Evolutionary conservation across 1,140 invertebrate genomes (phyloP), one percentile per base, ranked within the genome.

Genomic region (Monomorium pharaonis): DNA sequence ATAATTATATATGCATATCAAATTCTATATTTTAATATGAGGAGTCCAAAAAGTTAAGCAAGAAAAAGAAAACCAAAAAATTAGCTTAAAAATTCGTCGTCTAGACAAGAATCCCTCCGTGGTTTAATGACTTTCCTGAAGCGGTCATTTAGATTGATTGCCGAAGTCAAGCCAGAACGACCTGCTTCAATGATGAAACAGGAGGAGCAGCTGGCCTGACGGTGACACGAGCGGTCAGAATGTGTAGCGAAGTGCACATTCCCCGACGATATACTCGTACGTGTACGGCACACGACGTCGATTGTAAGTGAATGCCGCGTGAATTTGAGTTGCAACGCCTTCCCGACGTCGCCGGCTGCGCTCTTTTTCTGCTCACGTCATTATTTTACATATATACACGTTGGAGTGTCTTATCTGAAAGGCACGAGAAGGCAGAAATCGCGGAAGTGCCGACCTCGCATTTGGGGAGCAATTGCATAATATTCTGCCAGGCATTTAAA

Each of bases 241-340:
- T 89, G 67, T 87, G 88, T 84, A 87, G 67, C 88, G 42, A 70
- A 65, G 54, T 56, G 90, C 90, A 83, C 89, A 92, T 91, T 92
- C 91, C 77, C 86, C 83, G 78, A 86, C 80, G 72, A 83, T 91
- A 87, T 44, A 78, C 44, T n/a, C n/a, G n/a, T n/a, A n/a, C n/a
- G 58, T 63, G 16, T 60, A 30, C 42, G 56, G 63, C 24, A 49
- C 75, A 78, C 75, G 7, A 78, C 42, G 27, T 65, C 56, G 75
- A 65, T 65, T 42, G 72, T 75, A 58, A 75, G 58, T 77, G 51
- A 74, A 30, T 44, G 58, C n/a, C 14, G 58, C 42, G 24, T 65
- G 75, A 78, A 78, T 78, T 78, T 65, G 44, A 49, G 58, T 27
- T 33, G n/a, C 58, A n/a, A 78, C 30, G 47, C 77, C 47, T 80